Conservation (phyloP, 2,888 invertebrate species). For the Stictocephala bisonia region DNA sequence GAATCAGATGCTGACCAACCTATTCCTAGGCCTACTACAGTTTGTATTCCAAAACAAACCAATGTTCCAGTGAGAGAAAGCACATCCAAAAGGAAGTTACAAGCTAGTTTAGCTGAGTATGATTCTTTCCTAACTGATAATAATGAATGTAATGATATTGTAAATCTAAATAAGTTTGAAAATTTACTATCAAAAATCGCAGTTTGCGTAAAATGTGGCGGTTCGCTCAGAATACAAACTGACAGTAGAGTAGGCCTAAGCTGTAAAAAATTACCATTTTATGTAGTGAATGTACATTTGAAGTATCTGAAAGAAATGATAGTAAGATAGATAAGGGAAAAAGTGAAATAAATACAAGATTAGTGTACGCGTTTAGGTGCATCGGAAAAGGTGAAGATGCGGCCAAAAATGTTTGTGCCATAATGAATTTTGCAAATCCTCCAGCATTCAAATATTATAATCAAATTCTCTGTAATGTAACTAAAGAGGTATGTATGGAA, state of each 20-base stretch:
- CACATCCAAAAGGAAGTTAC: slow-evolving; percentile 21
- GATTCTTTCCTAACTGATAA: slow-evolving; percentile 25
- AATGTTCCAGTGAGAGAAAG: slow-evolving; percentile 29
- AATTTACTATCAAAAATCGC: slow-evolving; percentile 18
- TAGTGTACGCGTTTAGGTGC: slow-evolving; percentile 23
- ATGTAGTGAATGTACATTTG: slow-evolving; percentile 32
- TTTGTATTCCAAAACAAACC: slow-evolving; percentile 29
- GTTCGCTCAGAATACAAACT: slow-evolving; percentile 30
- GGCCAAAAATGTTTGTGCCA: slow-evolving; percentile 11
- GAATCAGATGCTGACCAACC: slow-evolving; percentile 25
- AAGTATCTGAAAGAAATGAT: slow-evolving; percentile 27
- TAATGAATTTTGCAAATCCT: neutral
- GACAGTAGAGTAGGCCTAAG: slow-evolving; percentile 29
- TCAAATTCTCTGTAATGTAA: slow-evolving; percentile 1
- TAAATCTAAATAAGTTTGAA: neutral
- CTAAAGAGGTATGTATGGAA: slow-evolving; percentile 13
- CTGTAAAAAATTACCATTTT: slow-evolving; percentile 20
- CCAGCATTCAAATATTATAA: neutral
- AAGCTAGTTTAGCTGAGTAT: slow-evolving; percentile 30
- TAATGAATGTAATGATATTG: slow-evolving; percentile 25
- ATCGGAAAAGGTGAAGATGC: slow-evolving; percentile 15
- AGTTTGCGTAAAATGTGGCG: slow-evolving; percentile 30
- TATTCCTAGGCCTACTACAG: slow-evolving; percentile 26
- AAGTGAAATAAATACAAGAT: neutral
- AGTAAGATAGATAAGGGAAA: slow-evolving; percentile 9